These are phyloP conservation scores for Synchiropus splendidus DNA, from an alignment of 2,113 vertebrate species.

Conservation along the genomic window DNA sequence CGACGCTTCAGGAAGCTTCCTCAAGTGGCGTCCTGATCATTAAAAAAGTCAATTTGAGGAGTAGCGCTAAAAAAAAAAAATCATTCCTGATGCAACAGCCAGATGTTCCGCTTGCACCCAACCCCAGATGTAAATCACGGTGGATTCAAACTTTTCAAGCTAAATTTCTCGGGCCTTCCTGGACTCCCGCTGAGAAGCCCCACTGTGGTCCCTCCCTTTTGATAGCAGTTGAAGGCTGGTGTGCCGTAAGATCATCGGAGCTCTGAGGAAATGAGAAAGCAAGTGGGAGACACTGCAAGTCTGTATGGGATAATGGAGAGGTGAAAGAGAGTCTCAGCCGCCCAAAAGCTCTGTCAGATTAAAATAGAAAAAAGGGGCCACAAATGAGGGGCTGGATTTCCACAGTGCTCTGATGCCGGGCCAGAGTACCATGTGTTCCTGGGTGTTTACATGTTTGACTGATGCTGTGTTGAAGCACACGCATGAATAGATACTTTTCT, in stretches of 20 bases:
- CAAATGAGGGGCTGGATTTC: constrained; percentile 36
- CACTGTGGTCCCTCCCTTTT: constrained; percentile 30
- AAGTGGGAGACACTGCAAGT: constrained; percentile 35
- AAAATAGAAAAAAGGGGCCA: constrained; percentile 48
- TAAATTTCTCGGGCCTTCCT: constrained; percentile 38
- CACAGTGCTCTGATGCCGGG: constrained; percentile 15
- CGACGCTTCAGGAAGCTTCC: too few species aligned
- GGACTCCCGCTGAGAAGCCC: constrained; percentile 29
- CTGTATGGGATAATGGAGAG: constrained; percentile 20
- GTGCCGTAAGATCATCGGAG: constrained; percentile 37
- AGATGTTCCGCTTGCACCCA: constrained; percentile 8
- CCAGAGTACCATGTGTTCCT: constrained; percentile 3
- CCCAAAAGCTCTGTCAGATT: constrained; percentile 35
- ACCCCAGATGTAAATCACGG: constrained; percentile 32
- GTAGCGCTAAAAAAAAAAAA: too few species aligned
- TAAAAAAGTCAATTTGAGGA: too few species aligned
- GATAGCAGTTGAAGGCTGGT: constrained; percentile 47
- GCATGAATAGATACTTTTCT: too few species aligned
- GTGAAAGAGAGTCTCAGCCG: constrained; percentile 33
- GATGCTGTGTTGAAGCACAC: constrained; percentile 1
- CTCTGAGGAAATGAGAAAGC: constrained; percentile 60
- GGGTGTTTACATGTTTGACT: constrained; percentile 17
- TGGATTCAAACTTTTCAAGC: too few species aligned
- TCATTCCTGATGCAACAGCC: too few species aligned
- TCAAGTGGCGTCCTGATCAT: too few species aligned